phyloP scores from a whole-genome alignment of 2,888 invertebrate species.

The Eupithecia vulgata region DNA sequence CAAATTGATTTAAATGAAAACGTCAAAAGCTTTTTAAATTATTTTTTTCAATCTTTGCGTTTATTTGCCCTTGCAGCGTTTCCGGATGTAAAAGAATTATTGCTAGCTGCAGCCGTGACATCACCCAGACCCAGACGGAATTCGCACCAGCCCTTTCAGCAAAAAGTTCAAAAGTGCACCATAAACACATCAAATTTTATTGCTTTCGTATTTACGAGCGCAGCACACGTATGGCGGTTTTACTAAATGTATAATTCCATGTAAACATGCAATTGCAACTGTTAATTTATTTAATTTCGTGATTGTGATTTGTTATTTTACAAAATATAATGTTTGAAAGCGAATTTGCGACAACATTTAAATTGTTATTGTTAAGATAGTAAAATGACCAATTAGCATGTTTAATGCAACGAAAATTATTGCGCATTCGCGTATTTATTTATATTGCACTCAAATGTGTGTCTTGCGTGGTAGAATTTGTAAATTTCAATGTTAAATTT shows the following conservation, averaged over 20 bases:
- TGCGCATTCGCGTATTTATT: constrained; percentile 10
- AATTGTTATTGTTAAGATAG: constrained; percentile 58
- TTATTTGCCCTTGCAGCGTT: background rate
- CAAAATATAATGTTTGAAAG: constrained; percentile 51
- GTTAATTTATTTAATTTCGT: constrained; percentile 49
- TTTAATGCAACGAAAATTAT: constrained; percentile 26
- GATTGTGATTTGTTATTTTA: constrained; percentile 64
- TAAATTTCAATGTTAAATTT: no score
- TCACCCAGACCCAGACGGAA: constrained; percentile 33
- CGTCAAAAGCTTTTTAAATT: background rate
- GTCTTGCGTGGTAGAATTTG: constrained; percentile 15
- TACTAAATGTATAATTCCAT: constrained; percentile 58
- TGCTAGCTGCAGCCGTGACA: constrained; percentile 24
- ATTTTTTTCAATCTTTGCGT: background rate
- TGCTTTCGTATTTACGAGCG: constrained; percentile 40
- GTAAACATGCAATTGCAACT: constrained; percentile 63
- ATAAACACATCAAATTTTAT: constrained; percentile 36
- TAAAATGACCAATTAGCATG: constrained; percentile 57
- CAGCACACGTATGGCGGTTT: constrained; percentile 53
- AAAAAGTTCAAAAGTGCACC: constrained; percentile 28
- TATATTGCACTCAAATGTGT: constrained; percentile 18
- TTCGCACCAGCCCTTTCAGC: constrained; percentile 39
- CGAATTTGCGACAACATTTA: constrained; percentile 45
- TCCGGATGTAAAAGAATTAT: constrained; percentile 19
- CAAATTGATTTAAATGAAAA: no score